phyloP scores from a whole-genome alignment of 2,888 invertebrate species.

The Apoda limacodes region DNA sequence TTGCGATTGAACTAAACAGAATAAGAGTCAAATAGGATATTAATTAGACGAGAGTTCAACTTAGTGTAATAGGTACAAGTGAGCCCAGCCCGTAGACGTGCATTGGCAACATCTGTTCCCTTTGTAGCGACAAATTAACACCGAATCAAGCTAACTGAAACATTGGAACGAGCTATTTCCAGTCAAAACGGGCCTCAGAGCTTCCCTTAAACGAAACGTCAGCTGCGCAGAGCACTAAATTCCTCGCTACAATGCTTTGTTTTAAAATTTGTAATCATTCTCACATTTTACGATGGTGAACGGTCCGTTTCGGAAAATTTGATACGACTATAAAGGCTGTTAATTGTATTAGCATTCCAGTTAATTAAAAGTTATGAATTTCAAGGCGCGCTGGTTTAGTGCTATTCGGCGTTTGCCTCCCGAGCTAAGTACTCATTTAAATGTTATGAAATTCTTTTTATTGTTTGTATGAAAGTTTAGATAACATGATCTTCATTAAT shows the following conservation, averaged over 20 bases:
- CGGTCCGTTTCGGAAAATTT: slow-evolving; percentile 67
- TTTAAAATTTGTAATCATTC: slow-evolving; percentile 70
- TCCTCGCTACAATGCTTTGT: slow-evolving; percentile 63
- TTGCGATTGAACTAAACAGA: too few species aligned
- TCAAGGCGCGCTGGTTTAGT: slow-evolving; percentile 53
- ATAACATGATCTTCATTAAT: slow-evolving; percentile 39
- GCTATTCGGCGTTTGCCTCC: slow-evolving; percentile 46
- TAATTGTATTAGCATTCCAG: slow-evolving; percentile 63
- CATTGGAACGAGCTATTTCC: slow-evolving; percentile 49
- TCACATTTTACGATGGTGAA: slow-evolving; percentile 66
- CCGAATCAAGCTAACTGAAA: slow-evolving; percentile 49
- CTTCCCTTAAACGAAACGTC: slow-evolving; percentile 55
- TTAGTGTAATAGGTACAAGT: too few species aligned
- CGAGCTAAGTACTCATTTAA: slow-evolving; percentile 36
- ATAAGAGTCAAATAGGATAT: too few species aligned
- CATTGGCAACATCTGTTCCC: slow-evolving; percentile 58
- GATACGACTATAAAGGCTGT: slow-evolving; percentile 66
- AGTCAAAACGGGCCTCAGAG: slow-evolving; percentile 52
- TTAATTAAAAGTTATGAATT: slow-evolving; percentile 70
- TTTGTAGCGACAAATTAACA: slow-evolving; percentile 61
- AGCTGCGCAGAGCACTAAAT: slow-evolving; percentile 60
- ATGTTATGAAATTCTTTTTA: slow-evolving; percentile 46
- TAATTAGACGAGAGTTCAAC: too few species aligned
- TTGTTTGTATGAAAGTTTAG: slow-evolving; percentile 37
- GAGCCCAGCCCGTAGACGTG: too few species aligned